Conservation (phyloP, 2,888 invertebrate species). For the Plusia festucae region DNA sequence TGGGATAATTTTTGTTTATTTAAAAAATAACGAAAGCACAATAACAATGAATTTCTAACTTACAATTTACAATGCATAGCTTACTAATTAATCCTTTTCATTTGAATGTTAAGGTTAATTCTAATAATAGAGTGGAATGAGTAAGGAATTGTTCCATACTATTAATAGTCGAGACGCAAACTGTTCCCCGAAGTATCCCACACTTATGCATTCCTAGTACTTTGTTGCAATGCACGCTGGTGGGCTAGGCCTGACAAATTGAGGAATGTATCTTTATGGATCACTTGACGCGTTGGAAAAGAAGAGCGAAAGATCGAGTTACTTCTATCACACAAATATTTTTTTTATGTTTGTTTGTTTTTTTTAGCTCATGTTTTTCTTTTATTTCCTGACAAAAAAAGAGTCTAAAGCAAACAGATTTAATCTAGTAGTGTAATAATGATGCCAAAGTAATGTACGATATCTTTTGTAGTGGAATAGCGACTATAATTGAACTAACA, state of each 20-base stretch:
- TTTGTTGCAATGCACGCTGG: constrained; percentile 36
- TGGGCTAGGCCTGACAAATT: constrained; percentile 74
- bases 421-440: no score
- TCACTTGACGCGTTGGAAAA: constrained; percentile 76
- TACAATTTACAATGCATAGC: constrained; percentile 13
- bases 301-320: not conserved
- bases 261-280: constrained; percentile 76
- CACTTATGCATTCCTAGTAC: constrained; percentile 42
- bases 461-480: no score
- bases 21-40: constrained; percentile 11
- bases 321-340: no score
- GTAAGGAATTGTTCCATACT: constrained; percentile 22
- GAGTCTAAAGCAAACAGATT: no score
- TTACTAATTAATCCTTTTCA: not conserved
- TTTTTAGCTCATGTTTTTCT: no score
- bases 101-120: constrained; percentile 21
- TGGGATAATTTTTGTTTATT: constrained; percentile 5
- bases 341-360: no score
- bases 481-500: no score
- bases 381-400: no score
- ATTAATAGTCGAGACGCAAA: constrained; percentile 24
- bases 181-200: constrained; percentile 43
- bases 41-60: constrained; percentile 14
- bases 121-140: not conserved
- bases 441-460: no score